These are phyloP conservation scores for Scolopax bukidnonensis DNA, from an alignment of 2,797 vertebrate species.

Conservation along the genomic window DNA sequence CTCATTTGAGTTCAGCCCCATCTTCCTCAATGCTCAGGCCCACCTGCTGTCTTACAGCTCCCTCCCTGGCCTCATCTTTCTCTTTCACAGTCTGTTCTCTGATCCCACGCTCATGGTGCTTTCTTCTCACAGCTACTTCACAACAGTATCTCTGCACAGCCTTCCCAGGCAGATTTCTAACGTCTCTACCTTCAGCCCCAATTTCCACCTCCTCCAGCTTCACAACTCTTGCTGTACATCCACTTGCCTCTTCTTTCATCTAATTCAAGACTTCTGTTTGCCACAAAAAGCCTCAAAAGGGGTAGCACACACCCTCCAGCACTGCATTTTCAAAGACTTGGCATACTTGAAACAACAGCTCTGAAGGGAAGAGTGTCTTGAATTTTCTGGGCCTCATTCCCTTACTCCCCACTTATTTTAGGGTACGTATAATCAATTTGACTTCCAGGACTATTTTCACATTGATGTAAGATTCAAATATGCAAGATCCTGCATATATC, in stretches of 20 bases:
- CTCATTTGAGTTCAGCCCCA: not conserved
- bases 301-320: not conserved
- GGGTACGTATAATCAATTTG: not conserved
- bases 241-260: not conserved
- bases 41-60: not conserved
- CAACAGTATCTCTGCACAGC: not conserved
- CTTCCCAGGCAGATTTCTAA: not conserved
- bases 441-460: not conserved
- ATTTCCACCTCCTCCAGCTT: not conserved
- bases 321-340: not conserved
- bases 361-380: not conserved
- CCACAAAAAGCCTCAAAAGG: not conserved
- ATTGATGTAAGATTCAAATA: not conserved
- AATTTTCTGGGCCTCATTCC: not conserved
- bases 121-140: not conserved
- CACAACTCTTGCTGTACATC: not conserved
- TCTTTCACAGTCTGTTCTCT: not conserved
- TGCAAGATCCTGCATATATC: not conserved
- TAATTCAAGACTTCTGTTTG: not conserved
- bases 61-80: not conserved
- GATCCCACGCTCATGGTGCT: not conserved
- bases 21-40: not conserved
- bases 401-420: not conserved
- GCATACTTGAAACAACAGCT: not conserved
- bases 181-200: not conserved